Evolutionary conservation across 2,888 invertebrate species (phyloP), one percentile per base, ranked within the genome.

Genomic region (Portevinia maculata): DNA sequence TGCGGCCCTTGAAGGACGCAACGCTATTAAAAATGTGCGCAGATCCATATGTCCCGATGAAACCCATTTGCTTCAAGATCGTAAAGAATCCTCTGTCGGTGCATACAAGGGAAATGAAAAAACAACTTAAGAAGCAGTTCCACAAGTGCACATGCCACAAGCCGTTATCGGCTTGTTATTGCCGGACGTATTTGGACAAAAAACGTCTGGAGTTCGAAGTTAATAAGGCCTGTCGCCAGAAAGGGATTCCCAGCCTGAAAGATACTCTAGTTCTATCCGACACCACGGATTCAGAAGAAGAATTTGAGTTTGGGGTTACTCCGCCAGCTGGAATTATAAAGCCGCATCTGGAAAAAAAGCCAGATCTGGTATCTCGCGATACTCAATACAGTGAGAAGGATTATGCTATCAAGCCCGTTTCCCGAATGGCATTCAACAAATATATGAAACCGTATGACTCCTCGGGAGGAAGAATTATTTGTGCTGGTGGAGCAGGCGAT

Each of bases 291-390:
- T 90, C 88, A 19, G 94, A 94, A 78, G 93, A 93, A 1, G 94
- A 94, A 70, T 92, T 94, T 89, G 94, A 94, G 86, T 94, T 94
- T 41, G 94, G 94, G 76, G 94, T 94, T 62, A 94, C 94, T 0
- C 94, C 94, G 0, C 94, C 94, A 0, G 94, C 94, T 44, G 94
- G 94, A 0, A 91, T 94, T 39, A 93, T 94, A 59, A 93, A 93
- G 85, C 91, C 94, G 1, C 91, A 93, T 70, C 91, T 93, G 8
- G 90, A 91, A 57, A 89, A 91, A 1, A 90, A 89, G 74, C 90
- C 90, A 0, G 92, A 92, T 84, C 89, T 93, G 1, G 86, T 86
- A 2, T 93, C 94, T 84, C 92, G 91, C 0, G 93, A 93, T 67
- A 93, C 94, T 0, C 94, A 94, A 86, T 94, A 94, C 85, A 87